A percentile compares a stretch with the other conserved stretches of the same genome.
Conservation (phyloP, 1,140 invertebrate genomes). For the Sitodiplosis mosellana region DNA sequence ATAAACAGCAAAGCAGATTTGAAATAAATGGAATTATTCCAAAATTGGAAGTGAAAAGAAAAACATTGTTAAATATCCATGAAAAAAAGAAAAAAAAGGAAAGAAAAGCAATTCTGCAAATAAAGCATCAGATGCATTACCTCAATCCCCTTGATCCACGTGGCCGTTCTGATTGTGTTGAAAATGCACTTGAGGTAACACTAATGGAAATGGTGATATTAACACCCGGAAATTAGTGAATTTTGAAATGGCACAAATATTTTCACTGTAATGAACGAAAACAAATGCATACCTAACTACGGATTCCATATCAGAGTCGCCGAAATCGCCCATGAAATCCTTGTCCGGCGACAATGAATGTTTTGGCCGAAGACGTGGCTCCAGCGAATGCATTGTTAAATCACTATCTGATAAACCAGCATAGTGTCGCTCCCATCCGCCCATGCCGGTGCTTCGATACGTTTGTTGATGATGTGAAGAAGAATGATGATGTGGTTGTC, state of each 20-base stretch:
- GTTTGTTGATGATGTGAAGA: conserved; percentile 31
- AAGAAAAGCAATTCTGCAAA: conserved; percentile 4
- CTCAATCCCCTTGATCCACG: conserved; percentile 48
- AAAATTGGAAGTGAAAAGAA: too few species aligned
- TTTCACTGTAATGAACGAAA: too few species aligned
- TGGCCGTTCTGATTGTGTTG: conserved; percentile 75
- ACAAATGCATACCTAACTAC: too few species aligned
- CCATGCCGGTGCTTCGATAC: conserved; percentile 46
- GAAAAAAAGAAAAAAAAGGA: conserved; percentile 5
- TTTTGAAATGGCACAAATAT: too few species aligned
- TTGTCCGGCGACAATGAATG: conserved; percentile 45
- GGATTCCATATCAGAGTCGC: conserved; percentile 77
- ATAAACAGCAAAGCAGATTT: too few species aligned
- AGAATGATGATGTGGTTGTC: conserved; percentile 31
- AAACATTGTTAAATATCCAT: conserved; percentile 3
- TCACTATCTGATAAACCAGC: conserved; percentile 68
- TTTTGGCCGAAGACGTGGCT: conserved; percentile 31
- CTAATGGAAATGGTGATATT: too few species aligned
- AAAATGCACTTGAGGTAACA: conserved; percentile 77
- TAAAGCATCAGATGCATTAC: conserved; percentile 19
- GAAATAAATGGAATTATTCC: too few species aligned
- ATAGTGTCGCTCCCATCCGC: conserved; percentile 57
- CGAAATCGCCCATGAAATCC: conserved; percentile 46
- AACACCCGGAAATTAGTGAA: too few species aligned
- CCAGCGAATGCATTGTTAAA: conserved; percentile 38